Percentiles rank a stretch among this genome's conserved stretches.
Evolutionary conservation across 2,888 invertebrate species (phyloP).

Genomic region (Horisme vitalbata): DNA sequence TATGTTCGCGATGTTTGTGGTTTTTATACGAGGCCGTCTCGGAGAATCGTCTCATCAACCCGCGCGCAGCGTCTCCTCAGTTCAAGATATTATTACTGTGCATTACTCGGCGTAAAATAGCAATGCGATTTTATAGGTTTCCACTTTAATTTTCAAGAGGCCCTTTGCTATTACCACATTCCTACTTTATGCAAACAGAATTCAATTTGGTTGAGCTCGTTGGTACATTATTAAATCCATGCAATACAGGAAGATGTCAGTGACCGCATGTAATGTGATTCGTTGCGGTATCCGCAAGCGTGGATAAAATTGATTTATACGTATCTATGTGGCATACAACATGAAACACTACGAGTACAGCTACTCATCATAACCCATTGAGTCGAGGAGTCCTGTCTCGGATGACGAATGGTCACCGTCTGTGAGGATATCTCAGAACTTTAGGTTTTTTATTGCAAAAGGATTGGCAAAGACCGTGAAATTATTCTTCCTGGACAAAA

Average conservation of each 20-base stretch:
- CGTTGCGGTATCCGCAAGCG: slow-evolving; percentile 66
- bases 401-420: slow-evolving; percentile 34
- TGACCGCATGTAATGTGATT: slow-evolving; percentile 73
- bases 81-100: slow-evolving; percentile 39
- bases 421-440: slow-evolving; percentile 15
- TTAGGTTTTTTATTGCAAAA: slow-evolving; percentile 28
- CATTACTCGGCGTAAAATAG: slow-evolving; percentile 31
- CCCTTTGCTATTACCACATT: slow-evolving; percentile 1
- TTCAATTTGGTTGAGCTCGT: slow-evolving; percentile 23
- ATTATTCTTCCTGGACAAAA: slow-evolving; percentile 37
- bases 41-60: slow-evolving; percentile 56
- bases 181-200: slow-evolving; percentile 20
- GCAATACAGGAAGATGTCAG: slow-evolving; percentile 70
- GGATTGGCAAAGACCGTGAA: slow-evolving; percentile 46
- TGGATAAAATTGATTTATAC: slow-evolving; percentile 70
- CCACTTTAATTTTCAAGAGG: slow-evolving; percentile 9
- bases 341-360: slow-evolving; percentile 31
- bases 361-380: slow-evolving; percentile 26
- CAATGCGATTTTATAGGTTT: slow-evolving; percentile 19
- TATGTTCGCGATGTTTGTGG: slow-evolving; percentile 60
- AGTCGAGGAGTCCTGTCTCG: slow-evolving; percentile 27
- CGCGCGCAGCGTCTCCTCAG: slow-evolving; percentile 36
- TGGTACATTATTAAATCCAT: slow-evolving; percentile 53
- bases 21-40: slow-evolving; percentile 51
- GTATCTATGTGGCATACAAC: slow-evolving; percentile 43